A percentile compares a stretch with the other conserved stretches of the same genome.
Conservation (phyloP, 2,797 vertebrate species). For the Macrochelys suwanniensis region DNA sequence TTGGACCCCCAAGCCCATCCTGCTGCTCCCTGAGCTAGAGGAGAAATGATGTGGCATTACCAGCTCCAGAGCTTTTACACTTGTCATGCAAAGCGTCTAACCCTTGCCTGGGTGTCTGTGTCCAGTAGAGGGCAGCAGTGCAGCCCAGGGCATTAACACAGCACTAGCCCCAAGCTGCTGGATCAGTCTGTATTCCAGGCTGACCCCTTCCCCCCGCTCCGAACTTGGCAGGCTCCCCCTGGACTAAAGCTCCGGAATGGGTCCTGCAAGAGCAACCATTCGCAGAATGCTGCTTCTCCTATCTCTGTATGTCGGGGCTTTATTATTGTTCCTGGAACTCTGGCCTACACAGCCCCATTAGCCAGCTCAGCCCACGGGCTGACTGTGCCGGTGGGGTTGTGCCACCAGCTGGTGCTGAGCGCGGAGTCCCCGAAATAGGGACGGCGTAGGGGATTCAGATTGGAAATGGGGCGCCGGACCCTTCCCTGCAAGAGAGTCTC, state of each 20-base stretch:
- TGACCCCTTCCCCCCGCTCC: accelerated
- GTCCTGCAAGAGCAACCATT: not conserved
- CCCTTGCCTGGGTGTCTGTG: not conserved
- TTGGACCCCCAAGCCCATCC: no score
- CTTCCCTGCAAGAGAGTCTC: not conserved
- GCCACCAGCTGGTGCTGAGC: not conserved
- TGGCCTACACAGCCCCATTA: not conserved
- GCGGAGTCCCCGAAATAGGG: not conserved
- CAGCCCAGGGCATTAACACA: not conserved
- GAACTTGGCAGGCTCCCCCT: not conserved
- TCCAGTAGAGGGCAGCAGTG: not conserved
- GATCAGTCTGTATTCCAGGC: not conserved
- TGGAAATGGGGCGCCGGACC: no score
- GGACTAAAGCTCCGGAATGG: not conserved
- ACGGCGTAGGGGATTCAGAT: no score
- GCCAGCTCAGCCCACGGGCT: not conserved
- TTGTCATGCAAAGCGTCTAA: no score
- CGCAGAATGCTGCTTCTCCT: not conserved
- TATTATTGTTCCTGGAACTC: not conserved
- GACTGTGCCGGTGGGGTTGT: not conserved
- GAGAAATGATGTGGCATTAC: no score
- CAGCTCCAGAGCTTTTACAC: no score
- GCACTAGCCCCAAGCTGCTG: not conserved
- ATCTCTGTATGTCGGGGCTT: not conserved
- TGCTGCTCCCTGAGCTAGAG: no score